Conservation (phyloP, 2,113 vertebrate genomes). For the Narcine bancroftii region DNA sequence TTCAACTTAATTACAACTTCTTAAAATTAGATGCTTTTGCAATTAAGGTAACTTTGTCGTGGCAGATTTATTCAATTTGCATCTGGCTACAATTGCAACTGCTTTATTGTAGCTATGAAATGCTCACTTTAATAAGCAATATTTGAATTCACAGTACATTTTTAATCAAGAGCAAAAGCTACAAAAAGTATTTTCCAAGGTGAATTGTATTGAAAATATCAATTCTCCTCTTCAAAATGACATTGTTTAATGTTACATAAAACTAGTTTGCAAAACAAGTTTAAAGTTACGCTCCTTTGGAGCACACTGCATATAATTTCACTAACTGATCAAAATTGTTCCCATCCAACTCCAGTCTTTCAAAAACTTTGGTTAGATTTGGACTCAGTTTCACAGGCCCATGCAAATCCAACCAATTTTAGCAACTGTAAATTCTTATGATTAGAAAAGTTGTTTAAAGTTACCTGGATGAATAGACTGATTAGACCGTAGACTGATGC, state of each 20-base stretch:
- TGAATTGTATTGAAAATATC: conserved; percentile 10
- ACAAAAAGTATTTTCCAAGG: neutral
- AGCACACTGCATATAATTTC: neutral
- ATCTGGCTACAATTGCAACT: neutral
- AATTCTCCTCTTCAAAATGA: neutral
- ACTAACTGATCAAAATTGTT: neutral
- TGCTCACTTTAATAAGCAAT: neutral
- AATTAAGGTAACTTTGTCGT: neutral
- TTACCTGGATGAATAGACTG: neutral
- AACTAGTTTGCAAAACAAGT: neutral
- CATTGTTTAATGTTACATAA: neutral
- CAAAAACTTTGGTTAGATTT: too few relatives aligned
- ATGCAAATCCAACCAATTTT: neutral
- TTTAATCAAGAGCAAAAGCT: conserved; percentile 12
- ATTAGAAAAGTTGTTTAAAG: neutral
- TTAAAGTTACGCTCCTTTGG: neutral
- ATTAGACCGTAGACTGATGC: neutral
- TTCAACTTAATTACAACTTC: conserved; percentile 5
- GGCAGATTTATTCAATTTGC: neutral
- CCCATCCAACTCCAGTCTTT: neutral
- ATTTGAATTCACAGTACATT: conserved; percentile 29
- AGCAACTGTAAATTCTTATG: neutral
- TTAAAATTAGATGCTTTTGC: neutral
- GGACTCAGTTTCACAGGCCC: neutral
- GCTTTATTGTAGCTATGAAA: neutral